Conservation (phyloP, 2,113 vertebrate species). For the Pomatostomus ruficeps region DNA sequence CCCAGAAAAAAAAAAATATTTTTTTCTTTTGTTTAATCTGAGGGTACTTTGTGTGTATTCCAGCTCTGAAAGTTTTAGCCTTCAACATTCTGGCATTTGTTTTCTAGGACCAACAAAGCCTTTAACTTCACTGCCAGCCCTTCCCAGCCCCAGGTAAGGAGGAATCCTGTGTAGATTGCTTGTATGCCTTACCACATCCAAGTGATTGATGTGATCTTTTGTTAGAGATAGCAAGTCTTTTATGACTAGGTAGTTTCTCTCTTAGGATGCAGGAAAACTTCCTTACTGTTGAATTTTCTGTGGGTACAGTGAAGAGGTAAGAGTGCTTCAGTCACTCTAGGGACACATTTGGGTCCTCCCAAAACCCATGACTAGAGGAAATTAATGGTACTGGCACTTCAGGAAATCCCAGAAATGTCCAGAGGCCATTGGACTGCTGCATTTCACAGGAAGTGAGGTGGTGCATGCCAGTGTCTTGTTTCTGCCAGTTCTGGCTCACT, state of each 20-base stretch:
- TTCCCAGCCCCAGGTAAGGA: slow-evolving; percentile 80
- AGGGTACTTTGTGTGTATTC: not conserved
- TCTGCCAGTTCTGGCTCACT: not conserved
- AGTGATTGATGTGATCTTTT: not conserved
- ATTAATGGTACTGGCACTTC: not conserved
- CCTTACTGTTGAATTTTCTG: not conserved
- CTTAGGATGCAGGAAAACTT: not conserved
- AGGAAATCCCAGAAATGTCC: not conserved
- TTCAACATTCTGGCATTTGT: not conserved
- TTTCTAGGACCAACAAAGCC: slow-evolving; percentile 70
- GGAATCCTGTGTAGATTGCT: not conserved
- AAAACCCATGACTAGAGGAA: not conserved
- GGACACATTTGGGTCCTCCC: not conserved
- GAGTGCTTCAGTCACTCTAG: not conserved
- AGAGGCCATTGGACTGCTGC: not conserved
- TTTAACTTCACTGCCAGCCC: slow-evolving; percentile 79
- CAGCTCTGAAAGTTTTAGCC: not conserved
- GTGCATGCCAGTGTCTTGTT: not conserved
- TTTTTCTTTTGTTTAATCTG: not conserved
- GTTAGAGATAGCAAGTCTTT: not conserved
- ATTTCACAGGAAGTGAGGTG: not conserved
- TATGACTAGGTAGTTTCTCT: not conserved
- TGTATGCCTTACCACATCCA: not conserved
- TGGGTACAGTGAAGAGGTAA: not conserved
- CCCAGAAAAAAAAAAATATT: too few species aligned